These are phyloP conservation scores for Heliconius erato DNA, from an alignment of 2,888 invertebrate species.

Conservation along the genomic window DNA sequence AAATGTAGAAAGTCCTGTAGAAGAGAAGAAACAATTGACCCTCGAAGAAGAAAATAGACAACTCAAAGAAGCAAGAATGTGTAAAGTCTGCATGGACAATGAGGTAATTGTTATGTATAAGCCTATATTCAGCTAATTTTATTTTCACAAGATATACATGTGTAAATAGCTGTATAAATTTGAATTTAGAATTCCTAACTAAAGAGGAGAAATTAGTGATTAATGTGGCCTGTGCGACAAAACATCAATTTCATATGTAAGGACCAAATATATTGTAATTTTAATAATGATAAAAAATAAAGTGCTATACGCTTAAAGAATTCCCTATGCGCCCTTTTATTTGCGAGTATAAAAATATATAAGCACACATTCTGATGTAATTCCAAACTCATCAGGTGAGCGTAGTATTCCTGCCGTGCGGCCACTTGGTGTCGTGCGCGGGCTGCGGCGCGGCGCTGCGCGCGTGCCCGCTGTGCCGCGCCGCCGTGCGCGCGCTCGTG, in stretches of 20 bases:
- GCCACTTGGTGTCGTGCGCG: conserved; percentile 95
- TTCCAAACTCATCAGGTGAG: conserved; percentile 83
- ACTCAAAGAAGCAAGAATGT: conserved; percentile 93
- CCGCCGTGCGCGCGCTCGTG: conserved; percentile 93
- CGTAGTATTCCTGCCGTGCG: conserved; percentile 97
- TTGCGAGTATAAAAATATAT: no score
- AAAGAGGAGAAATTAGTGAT: no score
- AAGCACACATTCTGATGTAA: no score
- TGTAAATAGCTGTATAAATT: no score
- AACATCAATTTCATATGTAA: no score
- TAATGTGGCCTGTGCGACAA: no score
- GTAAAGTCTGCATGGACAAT: conserved; percentile 97
- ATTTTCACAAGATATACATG: no score
- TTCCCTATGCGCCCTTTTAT: no score
- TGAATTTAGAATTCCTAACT: no score
- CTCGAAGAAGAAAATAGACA: conserved; percentile 94
- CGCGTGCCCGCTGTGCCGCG: conserved; percentile 96
- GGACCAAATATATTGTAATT: background rate
- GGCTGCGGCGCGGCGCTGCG: conserved; percentile 93
- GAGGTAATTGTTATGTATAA: conserved; percentile 88
- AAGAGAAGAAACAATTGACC: conserved; percentile 64
- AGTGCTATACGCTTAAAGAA: no score
- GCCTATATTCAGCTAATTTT: no score
- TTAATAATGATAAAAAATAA: background rate
- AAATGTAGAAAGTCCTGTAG: conserved; percentile 39